Conservation (phyloP, 2,113 vertebrate species). For the Triplophysa dalaica region DNA sequence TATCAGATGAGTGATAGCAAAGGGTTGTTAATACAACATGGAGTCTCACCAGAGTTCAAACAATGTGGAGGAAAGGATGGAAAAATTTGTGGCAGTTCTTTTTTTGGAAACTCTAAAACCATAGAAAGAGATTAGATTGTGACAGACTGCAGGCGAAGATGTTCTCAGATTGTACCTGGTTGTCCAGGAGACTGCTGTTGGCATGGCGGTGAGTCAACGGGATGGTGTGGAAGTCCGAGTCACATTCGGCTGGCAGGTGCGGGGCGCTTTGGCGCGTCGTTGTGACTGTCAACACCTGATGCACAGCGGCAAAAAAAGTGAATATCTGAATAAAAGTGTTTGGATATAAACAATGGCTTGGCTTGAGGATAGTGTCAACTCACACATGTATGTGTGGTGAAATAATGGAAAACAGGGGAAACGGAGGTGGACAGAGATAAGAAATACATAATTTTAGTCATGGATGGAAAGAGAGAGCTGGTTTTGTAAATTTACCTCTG, state of each 20-base stretch:
- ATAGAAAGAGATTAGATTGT: background rate
- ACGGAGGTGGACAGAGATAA: background rate
- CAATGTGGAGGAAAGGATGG: background rate
- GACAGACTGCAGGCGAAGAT: slow-evolving; percentile 3
- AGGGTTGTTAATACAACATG: slow-evolving; percentile 13
- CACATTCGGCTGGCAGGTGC: slow-evolving; percentile 26
- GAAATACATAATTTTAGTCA: background rate
- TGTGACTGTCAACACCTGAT: slow-evolving; percentile 36
- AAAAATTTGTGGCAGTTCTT: slow-evolving; percentile 9
- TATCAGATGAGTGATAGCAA: slow-evolving; percentile 16
- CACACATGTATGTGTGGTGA: background rate
- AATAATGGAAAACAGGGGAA: background rate
- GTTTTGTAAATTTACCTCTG: slow-evolving; percentile 13
- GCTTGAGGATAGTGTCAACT: background rate
- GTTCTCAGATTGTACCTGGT: background rate
- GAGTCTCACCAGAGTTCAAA: slow-evolving; percentile 15
- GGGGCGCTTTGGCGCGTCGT: slow-evolving; percentile 1
- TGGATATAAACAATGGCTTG: background rate
- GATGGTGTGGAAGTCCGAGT: slow-evolving; percentile 28
- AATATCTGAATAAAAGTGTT: background rate
- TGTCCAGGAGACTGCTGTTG: background rate
- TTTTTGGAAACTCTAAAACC: slow-evolving; percentile 22
- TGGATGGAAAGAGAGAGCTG: slow-evolving; percentile 19
- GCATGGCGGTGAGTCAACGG: slow-evolving; percentile 20
- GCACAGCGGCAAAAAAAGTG: background rate